Evolutionary conservation across 2,888 invertebrate species (phyloP).

Genomic region (Drosophila ezoana): DNA sequence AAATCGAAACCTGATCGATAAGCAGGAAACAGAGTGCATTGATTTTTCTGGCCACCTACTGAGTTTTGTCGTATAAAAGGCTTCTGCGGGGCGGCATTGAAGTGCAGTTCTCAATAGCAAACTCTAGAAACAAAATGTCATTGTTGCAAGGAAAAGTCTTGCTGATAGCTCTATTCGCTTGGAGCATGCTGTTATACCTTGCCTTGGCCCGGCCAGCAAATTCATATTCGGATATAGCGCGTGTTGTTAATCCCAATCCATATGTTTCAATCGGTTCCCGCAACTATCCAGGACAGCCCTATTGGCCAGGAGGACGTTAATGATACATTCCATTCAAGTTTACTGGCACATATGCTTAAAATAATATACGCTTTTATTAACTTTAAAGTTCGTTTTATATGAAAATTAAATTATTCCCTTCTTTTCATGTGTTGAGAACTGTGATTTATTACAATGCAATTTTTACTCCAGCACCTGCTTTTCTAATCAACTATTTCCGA

Average conservation of each 20-base stretch:
- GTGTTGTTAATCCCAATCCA: constrained; percentile 13
- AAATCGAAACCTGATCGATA: constrained; percentile 13
- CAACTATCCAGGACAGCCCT: constrained; percentile 16
- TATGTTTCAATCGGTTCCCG: not conserved
- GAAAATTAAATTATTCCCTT: not conserved
- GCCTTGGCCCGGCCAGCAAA: constrained; percentile 1
- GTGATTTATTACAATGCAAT: no score
- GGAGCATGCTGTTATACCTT: constrained; percentile 1
- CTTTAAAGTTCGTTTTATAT: not conserved
- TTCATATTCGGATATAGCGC: constrained; percentile 10
- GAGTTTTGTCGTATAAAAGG: constrained; percentile 14
- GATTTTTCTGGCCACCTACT: constrained; percentile 1
- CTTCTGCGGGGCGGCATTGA: not conserved
- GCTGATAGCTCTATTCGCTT: constrained; percentile 5
- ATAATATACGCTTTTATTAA: not conserved
- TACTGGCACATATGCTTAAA: not conserved
- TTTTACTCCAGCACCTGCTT: not conserved
- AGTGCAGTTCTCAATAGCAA: constrained; percentile 12
- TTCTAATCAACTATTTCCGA: no score
- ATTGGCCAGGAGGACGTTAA: constrained; percentile 10
- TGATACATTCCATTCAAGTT: not conserved
- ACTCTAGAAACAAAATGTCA: constrained; percentile 11
- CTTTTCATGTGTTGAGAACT: not conserved
- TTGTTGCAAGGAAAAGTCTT: constrained; percentile 10
- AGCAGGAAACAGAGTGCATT: constrained; percentile 12